Conservation (phyloP, 1,140 invertebrate species). For the Drosophila equinoxialis region DNA sequence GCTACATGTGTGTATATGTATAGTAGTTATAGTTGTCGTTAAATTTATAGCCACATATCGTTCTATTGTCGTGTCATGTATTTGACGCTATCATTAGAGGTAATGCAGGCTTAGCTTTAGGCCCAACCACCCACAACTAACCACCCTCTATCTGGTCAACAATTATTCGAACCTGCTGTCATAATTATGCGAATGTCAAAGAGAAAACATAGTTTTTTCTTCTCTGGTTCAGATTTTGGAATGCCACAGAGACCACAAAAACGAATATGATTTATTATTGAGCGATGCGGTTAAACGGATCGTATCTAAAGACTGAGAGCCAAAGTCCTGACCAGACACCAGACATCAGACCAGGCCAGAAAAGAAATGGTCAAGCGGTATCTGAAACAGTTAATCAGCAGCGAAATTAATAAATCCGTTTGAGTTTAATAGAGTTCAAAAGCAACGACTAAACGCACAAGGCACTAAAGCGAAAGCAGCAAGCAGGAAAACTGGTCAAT, state of each 20-base stretch:
- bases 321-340: constrained; percentile 20
- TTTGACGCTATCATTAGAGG: constrained; percentile 54
- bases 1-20: constrained; percentile 12
- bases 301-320: constrained; percentile 35
- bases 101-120: constrained; percentile 35
- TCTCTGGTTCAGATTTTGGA: constrained; percentile 42
- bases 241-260: constrained; percentile 42
- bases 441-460: constrained; percentile 40
- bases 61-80: constrained; percentile 46
- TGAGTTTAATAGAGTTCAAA: constrained; percentile 81
- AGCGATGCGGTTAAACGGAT: constrained; percentile 65
- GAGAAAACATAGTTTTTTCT: constrained; percentile 7
- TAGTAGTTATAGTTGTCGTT: constrained; percentile 25
- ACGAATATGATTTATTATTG: constrained; percentile 74
- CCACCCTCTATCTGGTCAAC: neutral
- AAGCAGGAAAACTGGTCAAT: constrained; percentile 38
- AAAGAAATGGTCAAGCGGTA: constrained; percentile 62
- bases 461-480: constrained; percentile 18
- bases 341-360: constrained; percentile 19
- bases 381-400: constrained; percentile 80
- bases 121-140: constrained; percentile 4
- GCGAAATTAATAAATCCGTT: constrained; percentile 78
- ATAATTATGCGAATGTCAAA: constrained; percentile 54
- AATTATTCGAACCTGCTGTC: constrained; percentile 22
- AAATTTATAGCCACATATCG: constrained; percentile 31